Evolutionary conservation across 2,797 vertebrate genomes (phyloP).

Genomic region (Pagetopsis macropterus): DNA sequence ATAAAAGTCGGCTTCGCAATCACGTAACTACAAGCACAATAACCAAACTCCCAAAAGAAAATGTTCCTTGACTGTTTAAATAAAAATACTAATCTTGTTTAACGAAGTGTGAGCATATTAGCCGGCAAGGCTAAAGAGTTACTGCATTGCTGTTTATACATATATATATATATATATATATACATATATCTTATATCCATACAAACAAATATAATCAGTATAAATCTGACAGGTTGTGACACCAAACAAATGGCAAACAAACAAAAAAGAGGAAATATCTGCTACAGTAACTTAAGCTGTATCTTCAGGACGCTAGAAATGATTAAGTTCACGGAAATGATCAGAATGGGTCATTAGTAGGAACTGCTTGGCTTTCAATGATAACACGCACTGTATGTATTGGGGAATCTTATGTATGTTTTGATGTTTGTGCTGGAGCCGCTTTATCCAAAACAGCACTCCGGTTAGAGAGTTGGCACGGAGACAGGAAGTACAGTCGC

Average conservation of each 20-base stretch:
- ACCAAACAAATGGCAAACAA: not conserved
- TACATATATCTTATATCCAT: too few species aligned
- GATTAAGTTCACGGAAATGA: not conserved
- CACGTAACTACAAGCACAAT: not conserved
- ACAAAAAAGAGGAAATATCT: not conserved
- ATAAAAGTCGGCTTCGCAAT: not conserved
- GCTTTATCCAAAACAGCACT: too few species aligned
- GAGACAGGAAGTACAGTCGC: too few species aligned
- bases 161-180: too few species aligned
- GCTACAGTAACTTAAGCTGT: not conserved
- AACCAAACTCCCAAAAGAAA: not conserved
- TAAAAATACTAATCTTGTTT: slow-evolving; percentile 11
- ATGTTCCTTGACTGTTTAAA: not conserved
- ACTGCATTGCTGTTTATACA: slow-evolving; percentile 5
- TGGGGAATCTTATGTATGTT: too few species aligned
- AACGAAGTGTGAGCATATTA: slow-evolving; percentile 22
- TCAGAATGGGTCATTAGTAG: not conserved
- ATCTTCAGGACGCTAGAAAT: not conserved
- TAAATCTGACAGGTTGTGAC: not conserved
- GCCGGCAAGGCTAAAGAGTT: slow-evolving; percentile 4
- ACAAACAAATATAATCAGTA: not conserved
- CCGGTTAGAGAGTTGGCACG: too few species aligned
- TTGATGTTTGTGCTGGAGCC: too few species aligned
- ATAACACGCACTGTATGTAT: not conserved
- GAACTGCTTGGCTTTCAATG: not conserved